These are phyloP conservation scores for Todiramphus saurophagus DNA, from an alignment of 2,113 vertebrate genomes.

Conservation along the genomic window DNA sequence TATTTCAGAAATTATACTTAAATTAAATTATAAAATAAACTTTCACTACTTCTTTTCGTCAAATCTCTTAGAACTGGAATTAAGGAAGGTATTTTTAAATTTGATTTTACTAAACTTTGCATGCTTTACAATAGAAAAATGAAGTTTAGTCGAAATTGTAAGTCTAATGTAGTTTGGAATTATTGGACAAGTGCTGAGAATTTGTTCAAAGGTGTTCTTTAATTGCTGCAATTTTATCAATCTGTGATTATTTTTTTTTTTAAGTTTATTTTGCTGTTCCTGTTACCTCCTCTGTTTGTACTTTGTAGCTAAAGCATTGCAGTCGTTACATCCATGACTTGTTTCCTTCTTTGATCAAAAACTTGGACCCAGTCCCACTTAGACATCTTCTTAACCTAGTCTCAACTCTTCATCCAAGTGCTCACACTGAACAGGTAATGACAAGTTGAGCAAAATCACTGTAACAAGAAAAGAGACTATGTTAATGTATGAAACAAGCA, in stretches of 20 bases:
- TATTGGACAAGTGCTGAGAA: neutral
- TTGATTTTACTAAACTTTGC: neutral
- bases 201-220: neutral
- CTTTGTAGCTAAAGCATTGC: constrained; percentile 92
- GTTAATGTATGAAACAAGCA: neutral
- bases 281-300: neutral
- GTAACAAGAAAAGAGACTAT: neutral
- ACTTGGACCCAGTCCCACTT: constrained; percentile 96
- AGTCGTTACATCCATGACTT: constrained; percentile 99
- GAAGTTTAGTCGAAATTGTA: neutral
- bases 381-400: constrained; percentile 96
- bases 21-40: neutral
- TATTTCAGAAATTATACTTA: neutral
- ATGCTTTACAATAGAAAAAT: neutral
- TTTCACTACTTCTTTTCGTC: neutral
- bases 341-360: constrained; percentile 98
- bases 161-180: neutral
- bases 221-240: neutral
- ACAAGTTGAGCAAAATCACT: neutral
- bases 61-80: neutral
- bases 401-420: constrained; percentile 94
- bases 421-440: constrained; percentile 96
- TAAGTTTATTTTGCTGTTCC: neutral
- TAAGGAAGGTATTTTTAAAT: neutral
- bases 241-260: neutral